These are phyloP conservation scores for Platynereis dumerilii DNA, from an alignment of 2,888 invertebrate genomes.

Conservation along the genomic window DNA sequence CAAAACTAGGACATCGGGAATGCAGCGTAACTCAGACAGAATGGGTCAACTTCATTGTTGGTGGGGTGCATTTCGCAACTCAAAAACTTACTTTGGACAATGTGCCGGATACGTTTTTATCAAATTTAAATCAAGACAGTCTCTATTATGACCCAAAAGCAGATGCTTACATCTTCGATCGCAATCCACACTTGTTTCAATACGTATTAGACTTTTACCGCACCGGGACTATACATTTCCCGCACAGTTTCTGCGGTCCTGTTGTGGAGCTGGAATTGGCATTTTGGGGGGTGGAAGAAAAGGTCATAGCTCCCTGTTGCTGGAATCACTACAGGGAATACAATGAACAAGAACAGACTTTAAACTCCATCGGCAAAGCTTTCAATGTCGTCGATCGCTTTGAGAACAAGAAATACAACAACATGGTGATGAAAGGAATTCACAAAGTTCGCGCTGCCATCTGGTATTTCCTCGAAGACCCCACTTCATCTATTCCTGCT, in stretches of 20 bases:
- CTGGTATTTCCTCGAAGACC: conserved; percentile 25
- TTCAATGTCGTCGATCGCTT: conserved; percentile 23
- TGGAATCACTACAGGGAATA: conserved; percentile 27
- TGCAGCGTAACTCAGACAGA: background rate
- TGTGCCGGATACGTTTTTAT: conserved; percentile 9
- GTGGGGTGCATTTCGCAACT: conserved; percentile 18
- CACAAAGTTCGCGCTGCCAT: conserved; percentile 21
- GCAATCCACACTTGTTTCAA: conserved; percentile 20
- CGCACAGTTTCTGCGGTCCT: conserved; percentile 39
- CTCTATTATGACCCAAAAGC: conserved; percentile 1
- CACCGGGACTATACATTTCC: conserved; percentile 42
- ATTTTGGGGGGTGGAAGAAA: conserved; percentile 43
- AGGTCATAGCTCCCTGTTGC: conserved; percentile 42
- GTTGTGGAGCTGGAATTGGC: conserved; percentile 40
- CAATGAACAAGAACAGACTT: conserved; percentile 24
- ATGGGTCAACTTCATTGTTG: conserved; percentile 19
- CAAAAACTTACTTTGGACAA: conserved; percentile 4
- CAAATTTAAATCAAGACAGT: conserved; percentile 4
- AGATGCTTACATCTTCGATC: conserved; percentile 15
- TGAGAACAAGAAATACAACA: background rate
- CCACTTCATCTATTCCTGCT: conserved; percentile 16
- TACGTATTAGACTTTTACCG: conserved; percentile 24
- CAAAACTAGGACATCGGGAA: too few relatives aligned
- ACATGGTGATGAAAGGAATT: conserved; percentile 9
- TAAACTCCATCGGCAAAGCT: conserved; percentile 18